phyloP scores from a whole-genome alignment of 30 jellyfish, hydroid and myxozoan genomes.

The Aurelia sp. region DNA sequence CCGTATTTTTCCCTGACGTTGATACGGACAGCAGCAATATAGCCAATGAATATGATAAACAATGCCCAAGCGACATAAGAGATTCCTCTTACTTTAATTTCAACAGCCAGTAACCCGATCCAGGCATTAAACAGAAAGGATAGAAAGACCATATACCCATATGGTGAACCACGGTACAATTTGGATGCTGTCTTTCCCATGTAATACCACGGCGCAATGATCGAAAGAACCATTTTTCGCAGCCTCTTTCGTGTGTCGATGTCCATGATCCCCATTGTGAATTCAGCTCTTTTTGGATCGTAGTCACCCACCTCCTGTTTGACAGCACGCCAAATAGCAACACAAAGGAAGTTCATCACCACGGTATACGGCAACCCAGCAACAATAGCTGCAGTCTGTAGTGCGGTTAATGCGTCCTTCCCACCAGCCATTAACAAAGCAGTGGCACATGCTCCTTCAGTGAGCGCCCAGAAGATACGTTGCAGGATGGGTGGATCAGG shows the following conservation, averaged over 20 bases:
- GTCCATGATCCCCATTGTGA: slow-evolving; percentile 71
- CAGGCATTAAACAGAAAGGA: slow-evolving; percentile 74
- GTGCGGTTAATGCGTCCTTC: slow-evolving; percentile 70
- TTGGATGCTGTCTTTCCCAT: slow-evolving; percentile 77
- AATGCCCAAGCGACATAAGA: slow-evolving; percentile 94
- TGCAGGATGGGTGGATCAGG: slow-evolving; percentile 96
- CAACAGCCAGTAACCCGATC: slow-evolving; percentile 80
- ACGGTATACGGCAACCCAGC: slow-evolving; percentile 93
- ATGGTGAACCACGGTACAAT: slow-evolving; percentile 44
- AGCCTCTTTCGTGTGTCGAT: slow-evolving; percentile 45
- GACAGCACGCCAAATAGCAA: slow-evolving; percentile 94
- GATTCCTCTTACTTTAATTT: slow-evolving; percentile 63
- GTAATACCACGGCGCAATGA: slow-evolving; percentile 83
- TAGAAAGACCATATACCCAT: slow-evolving; percentile 44
- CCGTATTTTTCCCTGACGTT: slow-evolving; percentile 65
- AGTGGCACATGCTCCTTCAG: slow-evolving; percentile 98
- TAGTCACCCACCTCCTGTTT: slow-evolving; percentile 92
- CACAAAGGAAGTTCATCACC: slow-evolving; percentile 90
- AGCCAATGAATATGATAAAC: slow-evolving; percentile 70
- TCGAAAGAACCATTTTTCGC: slow-evolving; percentile 52
- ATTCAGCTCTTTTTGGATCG: slow-evolving; percentile 72
- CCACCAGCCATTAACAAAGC: slow-evolving; percentile 95
- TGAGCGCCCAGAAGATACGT: slow-evolving; percentile 94
- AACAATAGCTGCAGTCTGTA: slow-evolving; percentile 88
- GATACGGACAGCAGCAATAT: slow-evolving; percentile 77